These are phyloP conservation scores for Pammene aurita DNA, from an alignment of 2,888 invertebrate species.

Conservation along the genomic window DNA sequence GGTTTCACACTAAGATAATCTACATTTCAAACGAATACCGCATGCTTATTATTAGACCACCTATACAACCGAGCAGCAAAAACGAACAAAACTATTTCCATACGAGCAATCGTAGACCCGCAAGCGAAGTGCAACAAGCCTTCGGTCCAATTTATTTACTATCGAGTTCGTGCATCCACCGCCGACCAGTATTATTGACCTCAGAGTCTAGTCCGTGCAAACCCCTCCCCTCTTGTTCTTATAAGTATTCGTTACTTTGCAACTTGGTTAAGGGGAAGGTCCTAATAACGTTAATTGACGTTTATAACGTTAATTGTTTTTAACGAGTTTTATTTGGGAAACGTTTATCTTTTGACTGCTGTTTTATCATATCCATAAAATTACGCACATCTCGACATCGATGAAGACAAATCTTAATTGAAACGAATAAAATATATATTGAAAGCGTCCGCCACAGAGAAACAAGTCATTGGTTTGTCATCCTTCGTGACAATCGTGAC, in stretches of 20 bases:
- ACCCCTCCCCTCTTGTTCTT: slow-evolving; percentile 33
- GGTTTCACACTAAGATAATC: slow-evolving; percentile 3
- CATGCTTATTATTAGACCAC: slow-evolving; percentile 9
- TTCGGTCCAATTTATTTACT: slow-evolving; percentile 62
- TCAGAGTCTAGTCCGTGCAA: slow-evolving; percentile 43
- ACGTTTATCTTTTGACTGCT: too few relatives aligned
- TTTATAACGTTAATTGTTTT: neutral
- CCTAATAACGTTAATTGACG: neutral
- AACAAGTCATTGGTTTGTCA: too few relatives aligned
- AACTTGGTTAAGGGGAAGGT: neutral
- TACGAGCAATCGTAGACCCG: slow-evolving; percentile 25
- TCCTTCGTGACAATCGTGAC: too few relatives aligned
- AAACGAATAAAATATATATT: too few relatives aligned
- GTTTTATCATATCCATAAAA: too few relatives aligned
- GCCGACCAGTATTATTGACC: slow-evolving; percentile 45
- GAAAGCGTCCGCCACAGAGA: too few relatives aligned
- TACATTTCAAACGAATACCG: slow-evolving; percentile 7
- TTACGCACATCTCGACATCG: too few relatives aligned
- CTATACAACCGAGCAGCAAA: slow-evolving; percentile 2
- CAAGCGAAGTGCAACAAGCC: slow-evolving; percentile 50
- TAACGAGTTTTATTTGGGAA: too few relatives aligned
- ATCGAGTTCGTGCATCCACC: slow-evolving; percentile 70
- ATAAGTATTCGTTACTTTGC: slow-evolving; percentile 39
- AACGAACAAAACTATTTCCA: slow-evolving; percentile 20
- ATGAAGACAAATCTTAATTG: too few relatives aligned